A percentile compares a stretch with the other conserved stretches of the same genome.
Evolutionary conservation across 2,888 invertebrate species (phyloP).

Genomic region (Orthosia gothica): DNA sequence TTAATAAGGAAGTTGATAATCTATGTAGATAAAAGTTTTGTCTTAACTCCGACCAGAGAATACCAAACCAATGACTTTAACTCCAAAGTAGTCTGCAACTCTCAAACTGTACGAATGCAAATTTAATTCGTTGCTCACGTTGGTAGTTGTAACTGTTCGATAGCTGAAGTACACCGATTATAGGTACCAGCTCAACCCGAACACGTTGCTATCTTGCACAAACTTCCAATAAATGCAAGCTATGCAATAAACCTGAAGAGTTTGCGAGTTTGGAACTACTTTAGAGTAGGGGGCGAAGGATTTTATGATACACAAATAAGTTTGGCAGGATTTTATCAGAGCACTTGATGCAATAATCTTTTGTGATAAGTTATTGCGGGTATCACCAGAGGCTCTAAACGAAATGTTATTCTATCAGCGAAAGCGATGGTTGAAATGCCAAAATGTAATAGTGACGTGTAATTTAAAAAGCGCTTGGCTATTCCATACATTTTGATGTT

Average conservation of each 20-base stretch:
- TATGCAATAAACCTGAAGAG: constrained; percentile 30
- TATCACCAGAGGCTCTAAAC: too few relatives aligned
- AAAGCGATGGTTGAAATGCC: too few relatives aligned
- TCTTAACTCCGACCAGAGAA: neutral
- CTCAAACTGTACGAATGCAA: constrained; percentile 24
- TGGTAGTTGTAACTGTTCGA: constrained; percentile 15
- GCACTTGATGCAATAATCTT: neutral
- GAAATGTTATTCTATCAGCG: too few relatives aligned
- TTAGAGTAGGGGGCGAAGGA: neutral
- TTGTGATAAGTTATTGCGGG: neutral
- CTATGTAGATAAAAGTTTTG: neutral
- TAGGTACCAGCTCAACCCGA: constrained; percentile 7
- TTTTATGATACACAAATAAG: constrained; percentile 30
- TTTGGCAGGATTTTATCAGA: neutral
- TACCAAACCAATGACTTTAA: constrained; percentile 14
- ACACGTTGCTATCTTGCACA: constrained; percentile 35
- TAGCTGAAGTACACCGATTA: constrained; percentile 1
- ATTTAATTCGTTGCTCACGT: constrained; percentile 36
- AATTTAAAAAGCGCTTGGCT: too few relatives aligned
- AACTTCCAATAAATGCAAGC: constrained; percentile 47
- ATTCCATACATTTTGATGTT: too few relatives aligned
- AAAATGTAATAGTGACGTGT: too few relatives aligned
- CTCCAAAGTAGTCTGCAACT: constrained; percentile 6
- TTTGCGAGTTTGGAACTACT: constrained; percentile 29
- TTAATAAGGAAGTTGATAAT: neutral